These are phyloP conservation scores for Cherax destructor DNA, from an alignment of 1,140 invertebrate genomes.

Conservation along the genomic window DNA sequence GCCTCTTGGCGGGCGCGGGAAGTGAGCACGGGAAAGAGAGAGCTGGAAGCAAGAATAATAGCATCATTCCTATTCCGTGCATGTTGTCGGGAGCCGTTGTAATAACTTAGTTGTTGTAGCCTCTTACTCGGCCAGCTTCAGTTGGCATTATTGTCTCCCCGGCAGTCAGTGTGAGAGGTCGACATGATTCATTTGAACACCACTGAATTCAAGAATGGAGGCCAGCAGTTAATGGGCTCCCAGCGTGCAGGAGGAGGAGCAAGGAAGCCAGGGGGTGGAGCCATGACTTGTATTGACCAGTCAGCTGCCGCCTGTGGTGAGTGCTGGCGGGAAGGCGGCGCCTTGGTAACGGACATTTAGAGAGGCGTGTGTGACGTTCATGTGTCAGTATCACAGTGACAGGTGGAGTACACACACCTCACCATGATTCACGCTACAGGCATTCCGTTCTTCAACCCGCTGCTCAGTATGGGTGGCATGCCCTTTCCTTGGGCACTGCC, in stretches of 20 bases:
- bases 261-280: conserved; percentile 22
- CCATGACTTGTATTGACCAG: not conserved
- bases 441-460: conserved; percentile 63
- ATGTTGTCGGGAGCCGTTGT: conserved; percentile 23
- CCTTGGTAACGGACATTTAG: conserved; percentile 52
- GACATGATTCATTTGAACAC: conserved; percentile 65
- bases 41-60: conserved; percentile 25
- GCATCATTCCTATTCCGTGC: conserved; percentile 50
- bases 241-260: conserved; percentile 15
- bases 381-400: conserved; percentile 51
- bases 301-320: not conserved
- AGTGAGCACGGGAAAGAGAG: not conserved
- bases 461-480: conserved; percentile 63
- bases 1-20: not conserved
- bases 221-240: conserved; percentile 49
- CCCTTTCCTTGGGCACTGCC: conserved; percentile 64
- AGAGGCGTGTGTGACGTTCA: conserved; percentile 24
- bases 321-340: conserved; percentile 25
- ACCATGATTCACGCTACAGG: conserved; percentile 65
- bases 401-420: conserved; percentile 21
- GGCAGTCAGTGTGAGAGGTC: conserved; percentile 56
- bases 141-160: conserved; percentile 56
- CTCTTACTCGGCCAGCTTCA: conserved; percentile 53
- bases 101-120: conserved; percentile 64
- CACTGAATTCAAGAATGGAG: conserved; percentile 66